Conservation (phyloP, 2,888 invertebrate species). For the Yponomeuta sedellus region DNA sequence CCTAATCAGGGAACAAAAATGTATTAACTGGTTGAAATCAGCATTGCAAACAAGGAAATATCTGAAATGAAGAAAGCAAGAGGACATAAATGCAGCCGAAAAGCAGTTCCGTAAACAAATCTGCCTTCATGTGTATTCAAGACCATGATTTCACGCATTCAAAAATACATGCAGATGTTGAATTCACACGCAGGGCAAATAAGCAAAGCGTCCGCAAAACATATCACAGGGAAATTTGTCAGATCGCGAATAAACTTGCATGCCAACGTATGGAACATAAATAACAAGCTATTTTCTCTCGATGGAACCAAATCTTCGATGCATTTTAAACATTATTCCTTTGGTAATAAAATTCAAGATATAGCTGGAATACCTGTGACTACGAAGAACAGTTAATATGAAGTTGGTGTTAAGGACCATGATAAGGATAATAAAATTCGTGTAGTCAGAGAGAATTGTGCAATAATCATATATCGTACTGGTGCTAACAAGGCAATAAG, state of each 20-base stretch:
- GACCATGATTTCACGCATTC: constrained; percentile 12
- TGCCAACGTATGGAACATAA: background rate
- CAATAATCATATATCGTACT: background rate
- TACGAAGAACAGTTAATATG: background rate
- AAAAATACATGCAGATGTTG: constrained; percentile 7
- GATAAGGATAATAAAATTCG: background rate
- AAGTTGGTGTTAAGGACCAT: background rate
- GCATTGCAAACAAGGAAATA: too few species aligned
- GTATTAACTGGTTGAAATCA: too few species aligned
- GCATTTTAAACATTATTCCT: background rate
- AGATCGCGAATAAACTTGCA: constrained; percentile 6
- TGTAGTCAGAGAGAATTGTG: background rate
- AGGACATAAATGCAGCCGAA: background rate
- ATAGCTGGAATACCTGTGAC: background rate
- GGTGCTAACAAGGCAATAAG: constrained; percentile 2
- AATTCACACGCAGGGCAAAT: constrained; percentile 3
- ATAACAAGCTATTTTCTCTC: background rate
- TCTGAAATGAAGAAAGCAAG: background rate
- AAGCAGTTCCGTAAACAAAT: background rate
- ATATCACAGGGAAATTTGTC: constrained; percentile 1
- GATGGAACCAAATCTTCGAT: background rate
- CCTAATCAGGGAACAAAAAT: too few species aligned
- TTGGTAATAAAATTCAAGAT: background rate
- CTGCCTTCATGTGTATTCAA: constrained; percentile 37
- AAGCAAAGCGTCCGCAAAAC: background rate